Evolutionary conservation across 2,888 invertebrate genomes (phyloP), one percentile per base, ranked within the genome.

Genomic region (Ochropleura leucogaster): DNA sequence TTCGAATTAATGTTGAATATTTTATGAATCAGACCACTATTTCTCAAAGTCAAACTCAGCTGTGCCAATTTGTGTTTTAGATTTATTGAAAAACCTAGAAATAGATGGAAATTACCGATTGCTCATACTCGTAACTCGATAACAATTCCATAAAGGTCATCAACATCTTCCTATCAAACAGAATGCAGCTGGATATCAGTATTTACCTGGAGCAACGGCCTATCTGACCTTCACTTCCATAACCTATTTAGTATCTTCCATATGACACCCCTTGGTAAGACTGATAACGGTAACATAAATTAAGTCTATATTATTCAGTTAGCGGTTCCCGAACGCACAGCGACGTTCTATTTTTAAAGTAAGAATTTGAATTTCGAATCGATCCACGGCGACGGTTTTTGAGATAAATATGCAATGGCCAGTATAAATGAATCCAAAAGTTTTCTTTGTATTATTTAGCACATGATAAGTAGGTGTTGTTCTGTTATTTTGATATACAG

Each of bases 321-420:
- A 92, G 90, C 93, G 91, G 93, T 91, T 83, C 77, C 83, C 73
- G 73, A 80, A 76, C 40, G 78, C 77, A 82, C 79, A 79, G 76
- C 84, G 87, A 82, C 77, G 85, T 79, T 84, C 85, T 88, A 88
- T 83, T 83, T 85, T 93, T 91, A 87, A 92, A 88, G 80, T 66
- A 79, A 72, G 68, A 74, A 94, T 95, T 94, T 93, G 90, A 94
- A 94, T 91, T 95, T 94, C 92, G 89, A 91, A 93, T 92, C 75
- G 80, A 66, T 83, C 79, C 85, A 84, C 85, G 82, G 83, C 80
- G 86, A 90, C 91, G 90, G 92, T 92, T 93, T 90, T 88, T 89
- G 93, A 91, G 90, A 92, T 94, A 92, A 94, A 94, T 94, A 94
- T 93, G 90, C 90, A 91, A 82, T 88, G 88, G 80, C 87, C 90